Base-by-base conservation (phyloP, 2,113 vertebrate genomes). In the Erpornis zantholeuca region DNA sequence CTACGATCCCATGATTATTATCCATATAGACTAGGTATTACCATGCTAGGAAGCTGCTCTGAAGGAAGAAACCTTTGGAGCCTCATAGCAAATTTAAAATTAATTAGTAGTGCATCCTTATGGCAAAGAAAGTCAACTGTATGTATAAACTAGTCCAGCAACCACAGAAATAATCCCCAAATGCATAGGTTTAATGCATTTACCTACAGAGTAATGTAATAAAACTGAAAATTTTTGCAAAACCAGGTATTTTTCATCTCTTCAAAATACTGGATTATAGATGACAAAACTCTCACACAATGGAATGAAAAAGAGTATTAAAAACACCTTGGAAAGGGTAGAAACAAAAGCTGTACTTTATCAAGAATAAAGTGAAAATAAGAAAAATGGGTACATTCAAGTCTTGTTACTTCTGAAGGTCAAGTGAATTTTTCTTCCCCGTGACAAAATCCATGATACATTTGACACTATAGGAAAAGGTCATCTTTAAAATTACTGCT, bases 341-440 rank as follows among this genome's bases (percentile, higher is more conserved):
- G 49, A 69, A 88, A 81, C 22, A 70, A 60, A 91, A 27, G 56
- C 9, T 86, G 36, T 60, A 84, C 76, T 64, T 88, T 79, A 79
- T 9, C 59, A 81, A 69, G 45, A 81, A 84, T 31, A 53, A 84
- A 90, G 10, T 15, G 25, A 80, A 94, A 83, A 33, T 50, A 94
- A 10, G 25, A 94, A 92, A 80, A 91, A 80, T 29, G 20, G 31
- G 33, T 83, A 60, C 4, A 1, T 82, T 88, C 71, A 70, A 84
- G 84, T 61, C 86, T 70, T 71, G 49, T 72, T 95, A 88, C 36
- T 68, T 72, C 72, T 94, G 82, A 96, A 96, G 79, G 91, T 90
- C 85, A 81, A 76, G 49, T 28, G 57, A 69, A 81, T 84, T 64
- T 50, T 42, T 64, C 36, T 40, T 27, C 36, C 31, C 22, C 0